Percentiles rank a stretch among this genome's conserved stretches.
These are phyloP conservation scores for Folsomia candida DNA, from an alignment of 2,888 invertebrate species.

Conservation along the genomic window DNA sequence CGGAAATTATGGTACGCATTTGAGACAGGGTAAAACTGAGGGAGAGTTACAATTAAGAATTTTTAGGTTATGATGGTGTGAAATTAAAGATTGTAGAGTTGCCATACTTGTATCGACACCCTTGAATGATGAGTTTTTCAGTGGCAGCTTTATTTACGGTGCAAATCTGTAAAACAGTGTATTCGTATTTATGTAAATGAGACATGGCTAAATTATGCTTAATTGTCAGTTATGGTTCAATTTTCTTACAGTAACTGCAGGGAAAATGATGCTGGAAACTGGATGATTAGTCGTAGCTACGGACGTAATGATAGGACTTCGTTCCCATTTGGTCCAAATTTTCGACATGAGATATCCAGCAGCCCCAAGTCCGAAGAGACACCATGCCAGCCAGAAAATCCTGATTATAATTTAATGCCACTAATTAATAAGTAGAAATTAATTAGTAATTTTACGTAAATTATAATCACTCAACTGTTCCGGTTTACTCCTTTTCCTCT, in stretches of 20 bases:
- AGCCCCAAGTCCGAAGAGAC: conserved; percentile 39
- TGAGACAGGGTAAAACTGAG: conserved; percentile 43
- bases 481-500: conserved; percentile 29
- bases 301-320: conserved; percentile 46
- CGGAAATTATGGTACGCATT: conserved; percentile 45
- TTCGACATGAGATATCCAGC: conserved; percentile 41
- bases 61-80: neutral
- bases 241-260: too few species aligned
- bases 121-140: conserved; percentile 39
- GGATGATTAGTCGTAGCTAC: conserved; percentile 47
- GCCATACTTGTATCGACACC: conserved; percentile 39
- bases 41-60: conserved; percentile 6
- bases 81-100: neutral
- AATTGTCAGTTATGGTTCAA: too few species aligned
- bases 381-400: conserved; percentile 44
- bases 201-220: too few species aligned
- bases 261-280: conserved; percentile 45
- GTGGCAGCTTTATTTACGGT: conserved; percentile 45
- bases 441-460: too few species aligned
- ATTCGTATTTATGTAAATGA: too few species aligned
- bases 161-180: conserved; percentile 30
- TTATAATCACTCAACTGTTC: conserved; percentile 34
- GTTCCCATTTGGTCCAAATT: conserved; percentile 47
- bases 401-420: conserved; percentile 18
- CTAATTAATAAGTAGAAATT: too few species aligned